Conservation (phyloP, 2,113 vertebrate species). For the Heterochromis multidens region DNA sequence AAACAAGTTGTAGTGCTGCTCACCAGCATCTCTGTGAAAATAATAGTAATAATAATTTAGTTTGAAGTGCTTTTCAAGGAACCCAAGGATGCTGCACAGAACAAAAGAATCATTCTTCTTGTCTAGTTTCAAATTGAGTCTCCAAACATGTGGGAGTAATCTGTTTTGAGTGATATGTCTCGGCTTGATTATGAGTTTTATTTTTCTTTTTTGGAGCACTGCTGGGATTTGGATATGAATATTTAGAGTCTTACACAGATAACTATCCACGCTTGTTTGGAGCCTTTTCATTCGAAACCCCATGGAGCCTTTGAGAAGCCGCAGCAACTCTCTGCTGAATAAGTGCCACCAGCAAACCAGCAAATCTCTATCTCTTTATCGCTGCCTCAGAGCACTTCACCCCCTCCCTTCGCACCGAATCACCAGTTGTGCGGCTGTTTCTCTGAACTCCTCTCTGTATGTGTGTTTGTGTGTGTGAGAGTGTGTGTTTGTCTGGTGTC, state of each 20-base stretch:
- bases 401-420: not conserved
- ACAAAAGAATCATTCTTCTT: conserved; percentile 15
- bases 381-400: conserved; percentile 19
- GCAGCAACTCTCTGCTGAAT: conserved; percentile 45
- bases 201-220: conserved; percentile 38
- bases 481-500: conserved; percentile 7
- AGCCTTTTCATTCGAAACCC: conserved; percentile 57
- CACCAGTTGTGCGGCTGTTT: not conserved
- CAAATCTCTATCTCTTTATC: conserved; percentile 46
- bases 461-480: not conserved
- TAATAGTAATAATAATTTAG: not conserved
- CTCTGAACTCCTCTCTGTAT: not conserved
- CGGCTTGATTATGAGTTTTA: conserved; percentile 44
- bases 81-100: not conserved
- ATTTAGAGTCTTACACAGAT: conserved; percentile 54
- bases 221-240: conserved; percentile 59
- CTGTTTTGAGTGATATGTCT: conserved; percentile 57
- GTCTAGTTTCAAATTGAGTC: conserved; percentile 10
- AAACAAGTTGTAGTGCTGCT: not conserved
- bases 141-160: conserved; percentile 48
- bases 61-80: conserved; percentile 31
- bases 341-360: conserved; percentile 47
- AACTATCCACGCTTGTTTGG: conserved; percentile 56
- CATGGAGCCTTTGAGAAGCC: conserved; percentile 47
- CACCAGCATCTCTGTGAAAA: not conserved